Evolutionary conservation across 2,888 invertebrate species (phyloP).

Genomic region (Tineola bisselliella): DNA sequence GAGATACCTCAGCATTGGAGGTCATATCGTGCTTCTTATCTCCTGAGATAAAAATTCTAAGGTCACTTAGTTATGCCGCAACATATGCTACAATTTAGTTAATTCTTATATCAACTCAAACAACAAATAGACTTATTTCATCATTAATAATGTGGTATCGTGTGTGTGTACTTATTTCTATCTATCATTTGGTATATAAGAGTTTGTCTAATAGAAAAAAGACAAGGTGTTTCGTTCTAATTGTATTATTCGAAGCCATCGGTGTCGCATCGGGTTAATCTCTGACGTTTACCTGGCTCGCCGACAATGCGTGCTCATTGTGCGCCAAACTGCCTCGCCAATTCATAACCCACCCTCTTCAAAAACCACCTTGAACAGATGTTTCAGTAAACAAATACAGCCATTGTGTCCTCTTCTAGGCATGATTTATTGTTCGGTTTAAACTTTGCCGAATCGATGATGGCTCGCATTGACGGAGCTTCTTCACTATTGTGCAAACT

Average conservation of each 20-base stretch:
- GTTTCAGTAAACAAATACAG: constrained; percentile 55
- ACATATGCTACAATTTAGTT: constrained; percentile 22
- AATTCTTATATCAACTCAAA: constrained; percentile 10
- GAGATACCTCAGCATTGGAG: constrained; percentile 56
- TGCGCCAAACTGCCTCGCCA: constrained; percentile 34
- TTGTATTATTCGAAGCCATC: constrained; percentile 33
- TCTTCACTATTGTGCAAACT: constrained; percentile 54
- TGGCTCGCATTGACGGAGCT: constrained; percentile 37
- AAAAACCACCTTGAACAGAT: constrained; percentile 41
- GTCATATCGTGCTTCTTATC: constrained; percentile 55
- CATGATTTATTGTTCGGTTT: constrained; percentile 51
- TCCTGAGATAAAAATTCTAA: constrained; percentile 45
- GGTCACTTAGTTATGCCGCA: constrained; percentile 51
- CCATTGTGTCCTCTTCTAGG: constrained; percentile 52
- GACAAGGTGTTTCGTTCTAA: constrained; percentile 48
- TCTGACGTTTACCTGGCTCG: constrained; percentile 48
- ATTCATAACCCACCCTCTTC: constrained; percentile 37
- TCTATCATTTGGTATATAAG: not conserved
- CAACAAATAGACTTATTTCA: constrained; percentile 1
- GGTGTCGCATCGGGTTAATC: constrained; percentile 58
- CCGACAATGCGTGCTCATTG: constrained; percentile 49
- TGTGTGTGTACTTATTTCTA: not conserved
- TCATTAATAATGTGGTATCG: not conserved
- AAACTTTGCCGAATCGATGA: constrained; percentile 47
- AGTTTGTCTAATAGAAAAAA: constrained; percentile 24